These are phyloP conservation scores for Archips crataeganus DNA, from an alignment of 2,888 invertebrate species.

Conservation along the genomic window DNA sequence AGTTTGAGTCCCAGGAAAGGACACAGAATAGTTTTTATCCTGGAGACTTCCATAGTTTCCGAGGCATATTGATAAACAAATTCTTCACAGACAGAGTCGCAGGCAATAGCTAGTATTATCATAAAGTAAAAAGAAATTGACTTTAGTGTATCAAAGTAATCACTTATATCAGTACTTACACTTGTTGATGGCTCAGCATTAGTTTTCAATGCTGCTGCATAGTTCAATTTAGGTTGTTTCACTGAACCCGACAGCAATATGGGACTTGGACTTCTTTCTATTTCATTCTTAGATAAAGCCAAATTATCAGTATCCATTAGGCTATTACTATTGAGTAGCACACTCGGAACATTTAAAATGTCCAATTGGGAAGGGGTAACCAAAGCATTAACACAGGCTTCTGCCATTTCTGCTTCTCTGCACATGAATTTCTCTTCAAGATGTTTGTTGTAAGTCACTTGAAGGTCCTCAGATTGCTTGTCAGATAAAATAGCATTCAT, in stretches of 20 bases:
- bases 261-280: constrained; percentile 62
- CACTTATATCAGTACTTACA: constrained; percentile 61
- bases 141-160: too few species aligned
- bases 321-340: constrained; percentile 60
- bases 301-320: constrained; percentile 57
- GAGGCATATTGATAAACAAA: too few species aligned
- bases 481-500: constrained; percentile 76
- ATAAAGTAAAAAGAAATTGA: not conserved
- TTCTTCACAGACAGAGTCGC: too few species aligned
- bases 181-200: constrained; percentile 66
- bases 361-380: constrained; percentile 66
- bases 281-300: constrained; percentile 59
- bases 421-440: constrained; percentile 64
- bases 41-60: too few species aligned
- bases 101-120: not conserved
- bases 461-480: constrained; percentile 69
- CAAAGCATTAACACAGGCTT: constrained; percentile 74
- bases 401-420: constrained; percentile 72
- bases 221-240: constrained; percentile 63
- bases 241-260: constrained; percentile 57
- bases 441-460: constrained; percentile 63
- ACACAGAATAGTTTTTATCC: too few species aligned
- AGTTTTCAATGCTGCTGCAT: constrained; percentile 72
- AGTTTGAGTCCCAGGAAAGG: too few species aligned
- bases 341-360: constrained; percentile 66